Evolutionary conservation across 2,113 vertebrate genomes (phyloP), one percentile per base, ranked within the genome.

Genomic region (Hyla sarda): DNA sequence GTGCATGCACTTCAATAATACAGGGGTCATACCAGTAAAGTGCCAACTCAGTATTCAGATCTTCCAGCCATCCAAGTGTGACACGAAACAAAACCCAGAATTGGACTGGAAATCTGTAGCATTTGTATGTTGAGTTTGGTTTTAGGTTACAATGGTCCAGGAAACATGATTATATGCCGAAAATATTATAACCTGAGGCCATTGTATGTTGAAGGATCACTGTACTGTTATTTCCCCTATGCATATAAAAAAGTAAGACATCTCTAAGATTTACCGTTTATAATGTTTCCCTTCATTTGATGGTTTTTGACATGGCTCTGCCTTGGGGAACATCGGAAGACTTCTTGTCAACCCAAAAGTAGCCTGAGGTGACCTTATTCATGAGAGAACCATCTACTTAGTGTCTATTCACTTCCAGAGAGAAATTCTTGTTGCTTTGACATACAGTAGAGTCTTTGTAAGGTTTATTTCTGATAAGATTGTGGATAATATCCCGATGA

Each of bases 371-470:
- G 71, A 45, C 34, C 37, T 48, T 13, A 5, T 34, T 67, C 28
- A 69, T 34, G 45, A 48, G n/a, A 75, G 47, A 75, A 75, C 21
- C 65, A 69, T 47, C 32, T 25, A 74, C 71, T n/a, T n/a, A 73
- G 19, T 73, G 69, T 45, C 34, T 37, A 4, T 71, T 25, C 71
- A 47, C 21, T 11, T n/a, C 71, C 3, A 54, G n/a, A 32, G 48
- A 16, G 21, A 54, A 75, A 76, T 19, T 19, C 74, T 54, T 76
- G n/a, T 52, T 30, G 47, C 25, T 30, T 30, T 52, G 73, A 75
- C n/a, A 75, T 50, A 16, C 2, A 10, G 0, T 34, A 4, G 9
- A 69, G 65, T 17, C 65, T 69, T 69, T 69, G 65, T 69, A 5
- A 6, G 16, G 25, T 75, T 12, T 50, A 48, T 16, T 16, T 50